These are phyloP conservation scores for Dipodomys ordii DNA, from an alignment of 2,113 vertebrate genomes.

Conservation along the genomic window DNA sequence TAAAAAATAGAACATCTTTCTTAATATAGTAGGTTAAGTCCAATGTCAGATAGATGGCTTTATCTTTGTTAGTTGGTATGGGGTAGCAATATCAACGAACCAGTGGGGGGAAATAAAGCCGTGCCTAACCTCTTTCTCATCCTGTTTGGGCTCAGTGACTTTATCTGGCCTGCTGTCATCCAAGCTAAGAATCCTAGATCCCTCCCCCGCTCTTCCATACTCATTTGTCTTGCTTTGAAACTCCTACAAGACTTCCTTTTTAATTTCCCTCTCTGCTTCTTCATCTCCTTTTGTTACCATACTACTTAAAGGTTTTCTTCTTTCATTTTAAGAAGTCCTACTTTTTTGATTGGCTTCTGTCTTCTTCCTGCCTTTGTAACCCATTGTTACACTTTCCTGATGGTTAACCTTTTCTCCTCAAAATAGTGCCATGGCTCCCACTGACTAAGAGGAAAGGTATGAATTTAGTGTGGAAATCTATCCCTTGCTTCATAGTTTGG, in stretches of 20 bases:
- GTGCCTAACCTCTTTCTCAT: background rate
- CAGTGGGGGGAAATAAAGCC: background rate
- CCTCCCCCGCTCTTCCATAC: background rate
- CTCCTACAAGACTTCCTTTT: too few relatives aligned
- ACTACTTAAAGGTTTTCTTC: background rate
- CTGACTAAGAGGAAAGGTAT: background rate
- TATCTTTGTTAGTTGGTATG: slow-evolving; percentile 11
- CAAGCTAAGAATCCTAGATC: background rate
- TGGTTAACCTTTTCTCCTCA: background rate
- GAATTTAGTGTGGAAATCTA: background rate
- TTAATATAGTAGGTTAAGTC: background rate
- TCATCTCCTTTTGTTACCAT: background rate
- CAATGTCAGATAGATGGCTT: background rate
- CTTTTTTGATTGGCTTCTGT: background rate
- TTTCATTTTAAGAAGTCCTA: background rate
- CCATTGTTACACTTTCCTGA: background rate
- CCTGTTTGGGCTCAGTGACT: background rate
- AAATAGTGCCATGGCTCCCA: background rate
- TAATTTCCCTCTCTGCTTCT: background rate
- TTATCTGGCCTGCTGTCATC: background rate
- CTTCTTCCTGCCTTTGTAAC: background rate
- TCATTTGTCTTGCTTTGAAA: background rate
- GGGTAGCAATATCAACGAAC: background rate
- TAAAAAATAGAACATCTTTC: background rate
- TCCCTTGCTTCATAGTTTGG: background rate